Conservation (phyloP, 2,888 invertebrate species). For the Dione vanillae region DNA sequence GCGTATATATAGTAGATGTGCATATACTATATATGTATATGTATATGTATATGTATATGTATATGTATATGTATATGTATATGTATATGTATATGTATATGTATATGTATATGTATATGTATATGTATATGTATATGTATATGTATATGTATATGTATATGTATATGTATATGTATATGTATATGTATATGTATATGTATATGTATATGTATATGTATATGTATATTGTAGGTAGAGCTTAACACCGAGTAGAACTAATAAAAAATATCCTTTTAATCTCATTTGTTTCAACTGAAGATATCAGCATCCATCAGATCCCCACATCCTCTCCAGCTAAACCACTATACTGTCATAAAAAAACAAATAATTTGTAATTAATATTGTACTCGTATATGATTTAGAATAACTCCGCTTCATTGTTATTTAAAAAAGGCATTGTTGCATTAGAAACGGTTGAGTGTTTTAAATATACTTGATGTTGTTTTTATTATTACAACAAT, state of each 20-base stretch:
- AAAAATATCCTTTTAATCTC: no score
- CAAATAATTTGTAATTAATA: slow-evolving; percentile 22
- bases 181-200: slow-evolving; percentile 38
- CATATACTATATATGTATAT: slow-evolving; percentile 34
- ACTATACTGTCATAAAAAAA: no score
- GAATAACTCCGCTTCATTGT: slow-evolving; percentile 4
- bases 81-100: slow-evolving; percentile 35
- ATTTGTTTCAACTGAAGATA: no score
- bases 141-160: slow-evolving; percentile 36
- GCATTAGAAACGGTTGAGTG: slow-evolving; percentile 16
- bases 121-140: slow-evolving; percentile 35
- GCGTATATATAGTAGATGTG: slow-evolving; percentile 38
- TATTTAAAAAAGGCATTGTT: slow-evolving; percentile 12
- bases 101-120: slow-evolving; percentile 40
- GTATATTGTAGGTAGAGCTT: background rate
- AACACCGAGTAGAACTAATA: no score
- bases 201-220: slow-evolving; percentile 34
- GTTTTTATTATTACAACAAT: background rate
- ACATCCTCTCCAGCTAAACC: background rate
- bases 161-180: slow-evolving; percentile 36
- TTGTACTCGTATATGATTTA: slow-evolving; percentile 9
- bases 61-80: slow-evolving; percentile 33
- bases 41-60: slow-evolving; percentile 37
- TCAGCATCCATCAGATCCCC: no score
- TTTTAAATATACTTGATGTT: slow-evolving; percentile 19